Percentiles rank a stretch among this genome's conserved stretches.
Evolutionary conservation across 2,888 invertebrate genomes (phyloP).

Genomic region (Watsonalla binaria): DNA sequence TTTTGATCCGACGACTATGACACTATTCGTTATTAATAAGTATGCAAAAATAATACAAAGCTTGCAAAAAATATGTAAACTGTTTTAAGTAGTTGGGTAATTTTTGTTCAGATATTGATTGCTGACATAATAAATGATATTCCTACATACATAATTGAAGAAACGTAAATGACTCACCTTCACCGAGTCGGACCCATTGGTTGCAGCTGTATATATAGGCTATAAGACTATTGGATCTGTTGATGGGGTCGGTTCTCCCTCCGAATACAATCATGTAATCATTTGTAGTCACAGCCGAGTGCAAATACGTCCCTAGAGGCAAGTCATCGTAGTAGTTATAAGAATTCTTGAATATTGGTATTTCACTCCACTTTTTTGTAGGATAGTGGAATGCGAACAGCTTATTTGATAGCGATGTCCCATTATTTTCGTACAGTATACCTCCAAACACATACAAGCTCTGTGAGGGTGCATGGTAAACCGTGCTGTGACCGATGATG

Average conservation of each 20-base stretch:
- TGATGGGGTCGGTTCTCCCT: slow-evolving; percentile 86
- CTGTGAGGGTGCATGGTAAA: slow-evolving; percentile 88
- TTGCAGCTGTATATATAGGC: slow-evolving; percentile 94
- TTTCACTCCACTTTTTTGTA: slow-evolving; percentile 87
- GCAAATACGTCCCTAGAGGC: slow-evolving; percentile 90
- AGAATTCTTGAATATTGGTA: slow-evolving; percentile 84
- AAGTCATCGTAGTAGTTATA: slow-evolving; percentile 76
- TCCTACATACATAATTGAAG: no score
- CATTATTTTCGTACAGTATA: slow-evolving; percentile 84
- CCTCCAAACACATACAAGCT: slow-evolving; percentile 96
- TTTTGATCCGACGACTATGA: not conserved
- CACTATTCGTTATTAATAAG: no score
- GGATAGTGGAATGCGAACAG: slow-evolving; percentile 87
- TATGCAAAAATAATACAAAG: no score
- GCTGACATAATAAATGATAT: no score
- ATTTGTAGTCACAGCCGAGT: slow-evolving; percentile 92
- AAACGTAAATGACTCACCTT: slow-evolving; percentile 68
- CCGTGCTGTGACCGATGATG: slow-evolving; percentile 93
- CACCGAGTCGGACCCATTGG: slow-evolving; percentile 88
- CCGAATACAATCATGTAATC: slow-evolving; percentile 95
- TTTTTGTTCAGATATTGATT: no score
- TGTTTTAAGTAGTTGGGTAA: no score
- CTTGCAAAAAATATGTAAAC: no score
- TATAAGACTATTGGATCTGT: slow-evolving; percentile 85
- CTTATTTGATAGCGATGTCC: slow-evolving; percentile 85